phyloP scores from a whole-genome alignment of 2,888 invertebrate species.

The Pherbina coryleti region DNA sequence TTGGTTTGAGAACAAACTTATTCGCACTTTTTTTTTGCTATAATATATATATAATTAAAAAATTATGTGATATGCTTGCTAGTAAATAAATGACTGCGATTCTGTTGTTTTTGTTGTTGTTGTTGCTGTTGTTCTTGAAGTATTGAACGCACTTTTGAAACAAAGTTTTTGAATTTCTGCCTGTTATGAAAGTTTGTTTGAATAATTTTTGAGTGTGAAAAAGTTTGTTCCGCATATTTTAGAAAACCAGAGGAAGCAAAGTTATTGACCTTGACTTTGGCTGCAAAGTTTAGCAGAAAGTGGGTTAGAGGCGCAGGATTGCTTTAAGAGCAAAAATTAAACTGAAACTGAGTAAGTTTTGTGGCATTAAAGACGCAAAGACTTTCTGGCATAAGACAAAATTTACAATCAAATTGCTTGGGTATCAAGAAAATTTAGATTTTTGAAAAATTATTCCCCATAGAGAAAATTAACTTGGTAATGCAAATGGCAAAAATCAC shows the following conservation, averaged over 20 bases:
- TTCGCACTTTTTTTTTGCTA: no score
- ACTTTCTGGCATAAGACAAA: neutral
- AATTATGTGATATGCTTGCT: neutral
- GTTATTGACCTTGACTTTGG: conserved; percentile 36
- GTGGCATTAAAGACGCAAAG: neutral
- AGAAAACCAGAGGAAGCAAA: conserved; percentile 19
- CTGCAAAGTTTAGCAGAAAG: conserved; percentile 10
- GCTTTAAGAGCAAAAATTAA: neutral
- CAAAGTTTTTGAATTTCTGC: conserved; percentile 26
- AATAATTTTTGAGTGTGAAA: conserved; percentile 8
- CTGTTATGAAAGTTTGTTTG: conserved; percentile 22
- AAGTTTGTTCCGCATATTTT: conserved; percentile 18
- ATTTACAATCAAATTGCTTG: neutral
- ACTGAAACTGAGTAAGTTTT: neutral
- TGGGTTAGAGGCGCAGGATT: neutral
- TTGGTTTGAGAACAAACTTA: neutral
- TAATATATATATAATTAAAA: neutral
- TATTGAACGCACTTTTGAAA: conserved; percentile 23
- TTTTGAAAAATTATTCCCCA: conserved; percentile 10
- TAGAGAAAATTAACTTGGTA: conserved; percentile 17
- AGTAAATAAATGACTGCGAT: neutral
- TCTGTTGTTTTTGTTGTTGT: neutral
- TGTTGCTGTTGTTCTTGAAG: neutral
- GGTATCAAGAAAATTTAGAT: neutral
- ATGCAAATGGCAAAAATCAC: conserved; percentile 36